These are phyloP conservation scores for Miniopterus natalensis DNA, from an alignment of 2,113 vertebrate genomes.

Conservation along the genomic window DNA sequence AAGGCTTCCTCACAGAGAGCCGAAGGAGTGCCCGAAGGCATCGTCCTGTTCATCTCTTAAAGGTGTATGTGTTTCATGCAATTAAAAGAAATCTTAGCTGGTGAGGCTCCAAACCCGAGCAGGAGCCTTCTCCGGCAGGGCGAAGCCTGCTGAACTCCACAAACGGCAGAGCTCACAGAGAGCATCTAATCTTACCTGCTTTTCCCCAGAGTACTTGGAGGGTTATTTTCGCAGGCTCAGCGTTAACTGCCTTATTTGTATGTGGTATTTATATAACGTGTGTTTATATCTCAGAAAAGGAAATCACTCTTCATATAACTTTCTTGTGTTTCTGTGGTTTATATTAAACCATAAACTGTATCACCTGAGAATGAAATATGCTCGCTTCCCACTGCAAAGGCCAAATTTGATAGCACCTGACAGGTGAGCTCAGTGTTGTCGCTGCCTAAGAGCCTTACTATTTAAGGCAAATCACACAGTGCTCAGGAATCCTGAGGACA, in stretches of 20 bases:
- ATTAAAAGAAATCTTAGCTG: not conserved
- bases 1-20: constrained; percentile 1
- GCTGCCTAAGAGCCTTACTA: not conserved
- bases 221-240: too few relatives aligned
- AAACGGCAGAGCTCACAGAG: not conserved
- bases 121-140: not conserved
- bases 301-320: not conserved
- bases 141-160: fast-evolving
- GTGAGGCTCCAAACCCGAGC: not conserved
- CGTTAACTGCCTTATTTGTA: not conserved
- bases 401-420: fast-evolving
- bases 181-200: fast-evolving
- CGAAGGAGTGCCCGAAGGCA: not conserved
- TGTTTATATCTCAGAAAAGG: too few relatives aligned
- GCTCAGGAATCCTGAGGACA: not conserved
- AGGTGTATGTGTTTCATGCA: constrained; percentile 50
- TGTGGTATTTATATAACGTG: not conserved
- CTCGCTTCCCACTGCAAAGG: not conserved
- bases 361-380: not conserved
- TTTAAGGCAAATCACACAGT: fast-evolving
- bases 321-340: not conserved
- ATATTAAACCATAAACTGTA: fast-evolving
- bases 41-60: not conserved
- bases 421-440: fast-evolving
- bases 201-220: too few relatives aligned